A percentile compares a stretch with the other conserved stretches of the same genome.
Evolutionary conservation across 2,888 invertebrate genomes (phyloP).

Genomic region (Morpho helenor): DNA sequence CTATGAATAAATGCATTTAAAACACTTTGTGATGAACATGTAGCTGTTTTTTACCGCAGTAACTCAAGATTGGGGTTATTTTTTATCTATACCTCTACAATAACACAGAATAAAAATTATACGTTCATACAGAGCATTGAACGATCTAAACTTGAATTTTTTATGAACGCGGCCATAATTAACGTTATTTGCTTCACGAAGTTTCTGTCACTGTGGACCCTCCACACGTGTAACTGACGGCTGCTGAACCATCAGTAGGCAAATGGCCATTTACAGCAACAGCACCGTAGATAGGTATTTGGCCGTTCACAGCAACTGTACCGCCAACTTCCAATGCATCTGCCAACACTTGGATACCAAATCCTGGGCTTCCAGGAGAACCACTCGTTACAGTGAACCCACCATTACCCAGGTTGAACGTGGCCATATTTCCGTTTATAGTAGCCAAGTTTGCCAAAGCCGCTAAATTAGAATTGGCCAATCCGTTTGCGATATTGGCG

Average conservation of each 20-base stretch:
- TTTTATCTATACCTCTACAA: no score
- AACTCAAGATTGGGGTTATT: no score
- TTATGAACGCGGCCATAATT: neutral
- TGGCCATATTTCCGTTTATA: conserved; percentile 32
- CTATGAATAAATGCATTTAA: no score
- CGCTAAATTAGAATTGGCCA: conserved; percentile 19
- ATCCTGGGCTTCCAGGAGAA: conserved; percentile 32
- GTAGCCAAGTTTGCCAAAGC: conserved; percentile 25
- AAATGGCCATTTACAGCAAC: conserved; percentile 48
- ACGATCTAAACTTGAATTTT: no score
- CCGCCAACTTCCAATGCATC: conserved; percentile 55
- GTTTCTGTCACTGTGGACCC: neutral
- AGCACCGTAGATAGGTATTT: conserved; percentile 49
- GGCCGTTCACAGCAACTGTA: conserved; percentile 45
- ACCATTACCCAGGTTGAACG: conserved; percentile 34
- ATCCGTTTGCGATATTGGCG: conserved; percentile 12
- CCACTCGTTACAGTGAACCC: conserved; percentile 34
- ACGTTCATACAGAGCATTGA: no score
- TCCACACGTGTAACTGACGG: conserved; percentile 43
- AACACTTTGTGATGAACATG: no score
- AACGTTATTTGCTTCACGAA: neutral
- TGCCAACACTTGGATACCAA: conserved; percentile 45
- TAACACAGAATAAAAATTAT: no score
- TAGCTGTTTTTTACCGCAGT: no score
- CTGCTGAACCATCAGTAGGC: conserved; percentile 44